Conservation (phyloP, 2,888 invertebrate genomes). For the Cryptophagus acutangulus region DNA sequence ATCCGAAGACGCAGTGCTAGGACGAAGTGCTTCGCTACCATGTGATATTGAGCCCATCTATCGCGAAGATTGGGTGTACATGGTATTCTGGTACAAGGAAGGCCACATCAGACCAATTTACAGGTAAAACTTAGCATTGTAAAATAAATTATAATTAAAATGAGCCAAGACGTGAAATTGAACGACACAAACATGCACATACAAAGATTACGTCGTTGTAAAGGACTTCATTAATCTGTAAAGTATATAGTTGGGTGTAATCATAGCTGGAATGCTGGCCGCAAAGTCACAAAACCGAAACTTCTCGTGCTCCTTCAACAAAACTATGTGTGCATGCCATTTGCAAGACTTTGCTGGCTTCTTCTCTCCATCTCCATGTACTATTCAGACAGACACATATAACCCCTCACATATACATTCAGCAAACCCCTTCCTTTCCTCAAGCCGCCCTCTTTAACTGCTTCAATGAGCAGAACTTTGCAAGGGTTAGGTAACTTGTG, state of each 20-base stretch:
- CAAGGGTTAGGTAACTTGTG: too few relatives aligned
- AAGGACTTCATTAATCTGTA: conserved; percentile 24
- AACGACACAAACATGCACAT: too few relatives aligned
- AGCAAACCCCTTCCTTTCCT: too few relatives aligned
- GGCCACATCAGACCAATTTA: conserved; percentile 83
- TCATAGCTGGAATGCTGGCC: conserved; percentile 23
- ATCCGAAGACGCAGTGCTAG: conserved; percentile 77
- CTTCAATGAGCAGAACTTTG: too few relatives aligned
- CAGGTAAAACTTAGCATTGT: conserved; percentile 67
- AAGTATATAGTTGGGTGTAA: conserved; percentile 22
- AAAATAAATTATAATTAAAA: too few relatives aligned
- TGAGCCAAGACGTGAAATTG: too few relatives aligned
- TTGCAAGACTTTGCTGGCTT: too few relatives aligned
- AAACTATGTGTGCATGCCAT: too few relatives aligned
- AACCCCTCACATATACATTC: too few relatives aligned
- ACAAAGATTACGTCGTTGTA: conserved; percentile 21
- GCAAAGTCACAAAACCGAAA: conserved; percentile 20
- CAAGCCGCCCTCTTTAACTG: too few relatives aligned
- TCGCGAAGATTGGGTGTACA: conserved; percentile 80
- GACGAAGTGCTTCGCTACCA: conserved; percentile 77
- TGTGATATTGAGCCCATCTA: conserved; percentile 80
- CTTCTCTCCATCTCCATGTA: too few relatives aligned
- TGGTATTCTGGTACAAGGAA: conserved; percentile 89
- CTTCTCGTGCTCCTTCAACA: conserved; percentile 15
- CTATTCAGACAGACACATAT: too few relatives aligned